Evolutionary conservation across 2,113 vertebrate species (phyloP).

Genomic region (Tetraodon nigroviridis): DNA sequence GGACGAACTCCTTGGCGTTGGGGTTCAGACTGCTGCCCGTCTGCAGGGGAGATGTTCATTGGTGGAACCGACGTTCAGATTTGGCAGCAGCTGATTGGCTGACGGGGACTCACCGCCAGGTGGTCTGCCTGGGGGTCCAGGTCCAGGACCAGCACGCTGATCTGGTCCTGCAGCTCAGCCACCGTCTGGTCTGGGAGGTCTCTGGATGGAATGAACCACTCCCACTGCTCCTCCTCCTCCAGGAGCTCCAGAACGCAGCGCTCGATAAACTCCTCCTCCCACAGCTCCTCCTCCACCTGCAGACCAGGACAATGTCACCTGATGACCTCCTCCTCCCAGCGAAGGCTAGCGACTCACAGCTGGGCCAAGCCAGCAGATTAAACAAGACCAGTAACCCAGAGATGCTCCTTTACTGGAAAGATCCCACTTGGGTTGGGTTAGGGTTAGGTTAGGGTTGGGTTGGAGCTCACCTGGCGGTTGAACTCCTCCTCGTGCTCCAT

Average conservation of each 20-base stretch:
- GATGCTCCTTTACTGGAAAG: too few relatives aligned
- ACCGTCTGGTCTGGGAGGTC: slow-evolving; percentile 81
- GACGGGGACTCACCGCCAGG: slow-evolving; percentile 72
- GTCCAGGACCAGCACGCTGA: slow-evolving; percentile 82
- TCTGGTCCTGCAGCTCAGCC: slow-evolving; percentile 84
- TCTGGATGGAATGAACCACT: slow-evolving; percentile 91
- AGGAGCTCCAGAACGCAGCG: slow-evolving; percentile 91
- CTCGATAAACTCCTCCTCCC: slow-evolving; percentile 94
- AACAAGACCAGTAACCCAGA: too few relatives aligned
- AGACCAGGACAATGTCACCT: background rate
- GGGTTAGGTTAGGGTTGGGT: too few relatives aligned
- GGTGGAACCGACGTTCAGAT: background rate
- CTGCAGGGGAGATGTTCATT: slow-evolving; percentile 58
- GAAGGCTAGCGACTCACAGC: too few relatives aligned
- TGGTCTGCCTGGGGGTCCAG: slow-evolving; percentile 67
- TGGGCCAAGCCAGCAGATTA: too few relatives aligned
- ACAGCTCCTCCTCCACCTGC: slow-evolving; percentile 90
- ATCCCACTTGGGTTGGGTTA: too few relatives aligned
- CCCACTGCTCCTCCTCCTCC: slow-evolving; percentile 88
- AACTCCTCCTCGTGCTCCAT: slow-evolving; percentile 96
- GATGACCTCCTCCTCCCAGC: background rate
- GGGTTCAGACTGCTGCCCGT: slow-evolving; percentile 90
- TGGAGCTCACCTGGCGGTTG: slow-evolving; percentile 79
- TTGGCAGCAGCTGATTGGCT: background rate
- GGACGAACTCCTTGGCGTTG: slow-evolving; percentile 93